phyloP scores from a whole-genome alignment of 2,113 vertebrate species.

The Otolemur garnettii region DNA sequence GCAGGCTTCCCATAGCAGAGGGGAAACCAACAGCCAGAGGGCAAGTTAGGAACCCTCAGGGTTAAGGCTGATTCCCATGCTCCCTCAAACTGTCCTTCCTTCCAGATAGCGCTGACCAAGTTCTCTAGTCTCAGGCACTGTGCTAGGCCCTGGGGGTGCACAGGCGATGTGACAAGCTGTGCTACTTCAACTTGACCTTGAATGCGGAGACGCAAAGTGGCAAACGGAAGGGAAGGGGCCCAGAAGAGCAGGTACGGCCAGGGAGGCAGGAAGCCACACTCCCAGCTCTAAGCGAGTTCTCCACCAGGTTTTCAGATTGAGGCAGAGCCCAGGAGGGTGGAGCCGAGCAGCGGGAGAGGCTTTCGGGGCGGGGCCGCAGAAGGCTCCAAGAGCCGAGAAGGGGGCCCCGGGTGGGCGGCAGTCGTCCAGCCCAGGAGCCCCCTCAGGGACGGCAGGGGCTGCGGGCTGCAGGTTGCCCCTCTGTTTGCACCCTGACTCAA shows the following conservation, averaged over 20 bases:
- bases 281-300: neutral
- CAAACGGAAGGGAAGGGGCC: neutral
- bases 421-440: neutral
- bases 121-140: neutral
- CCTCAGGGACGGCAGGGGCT: neutral
- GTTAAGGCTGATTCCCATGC: neutral
- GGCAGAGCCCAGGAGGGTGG: neutral
- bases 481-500: neutral
- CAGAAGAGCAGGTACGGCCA: neutral
- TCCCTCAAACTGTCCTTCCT: neutral
- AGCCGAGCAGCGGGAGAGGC: neutral
- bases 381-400: neutral
- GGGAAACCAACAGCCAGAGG: neutral
- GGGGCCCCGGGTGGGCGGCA: neutral
- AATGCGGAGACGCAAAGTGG: neutral
- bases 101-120: neutral
- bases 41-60: neutral
- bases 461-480: neutral
- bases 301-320: neutral
- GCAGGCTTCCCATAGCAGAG: neutral
- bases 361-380: neutral
- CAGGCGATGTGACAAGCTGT: neutral
- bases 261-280: neutral
- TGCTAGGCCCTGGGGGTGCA: neutral
- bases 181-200: constrained; percentile 51